phyloP scores from a whole-genome alignment of 2,797 vertebrate species.

The Knipowitschia caucasica region DNA sequence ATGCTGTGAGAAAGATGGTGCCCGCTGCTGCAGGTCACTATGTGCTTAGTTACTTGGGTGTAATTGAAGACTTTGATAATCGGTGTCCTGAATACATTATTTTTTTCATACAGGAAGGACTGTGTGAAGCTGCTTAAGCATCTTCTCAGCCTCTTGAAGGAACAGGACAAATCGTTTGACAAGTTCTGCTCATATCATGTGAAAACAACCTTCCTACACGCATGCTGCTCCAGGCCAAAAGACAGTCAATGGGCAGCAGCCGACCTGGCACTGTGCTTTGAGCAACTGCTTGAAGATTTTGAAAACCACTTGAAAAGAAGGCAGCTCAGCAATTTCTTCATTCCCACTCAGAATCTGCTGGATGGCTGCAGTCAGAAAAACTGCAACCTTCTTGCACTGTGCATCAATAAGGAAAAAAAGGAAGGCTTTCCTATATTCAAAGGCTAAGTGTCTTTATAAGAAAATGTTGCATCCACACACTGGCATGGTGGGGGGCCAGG shows the following conservation, averaged over 20 bases:
- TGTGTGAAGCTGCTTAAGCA: conserved; percentile 74
- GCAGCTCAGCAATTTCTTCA: conserved; percentile 65
- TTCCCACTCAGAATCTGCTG: conserved; percentile 70
- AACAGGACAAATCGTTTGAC: conserved; percentile 28
- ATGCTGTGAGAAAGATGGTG: conserved; percentile 66
- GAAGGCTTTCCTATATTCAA: conserved; percentile 48
- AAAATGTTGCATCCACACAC: too few species aligned
- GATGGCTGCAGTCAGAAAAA: neutral
- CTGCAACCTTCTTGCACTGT: conserved; percentile 22
- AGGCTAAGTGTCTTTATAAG: neutral
- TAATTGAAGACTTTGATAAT: neutral
- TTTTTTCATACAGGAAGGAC: conserved; percentile 48
- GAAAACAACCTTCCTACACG: conserved; percentile 68
- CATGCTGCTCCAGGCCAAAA: conserved; percentile 49
- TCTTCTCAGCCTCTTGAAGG: conserved; percentile 60
- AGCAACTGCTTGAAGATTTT: conserved; percentile 54
- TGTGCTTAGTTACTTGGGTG: neutral
- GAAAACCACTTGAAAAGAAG: conserved; percentile 10
- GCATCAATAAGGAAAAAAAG: conserved; percentile 35
- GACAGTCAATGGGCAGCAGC: conserved; percentile 52
- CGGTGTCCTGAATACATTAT: neutral
- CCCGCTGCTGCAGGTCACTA: conserved; percentile 78
- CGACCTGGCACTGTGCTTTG: conserved; percentile 53
- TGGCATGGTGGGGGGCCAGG: too few species aligned
- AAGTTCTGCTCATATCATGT: conserved; percentile 72